phyloP scores from a whole-genome alignment of 2,797 vertebrate genomes.

The Linurgus olivaceus region DNA sequence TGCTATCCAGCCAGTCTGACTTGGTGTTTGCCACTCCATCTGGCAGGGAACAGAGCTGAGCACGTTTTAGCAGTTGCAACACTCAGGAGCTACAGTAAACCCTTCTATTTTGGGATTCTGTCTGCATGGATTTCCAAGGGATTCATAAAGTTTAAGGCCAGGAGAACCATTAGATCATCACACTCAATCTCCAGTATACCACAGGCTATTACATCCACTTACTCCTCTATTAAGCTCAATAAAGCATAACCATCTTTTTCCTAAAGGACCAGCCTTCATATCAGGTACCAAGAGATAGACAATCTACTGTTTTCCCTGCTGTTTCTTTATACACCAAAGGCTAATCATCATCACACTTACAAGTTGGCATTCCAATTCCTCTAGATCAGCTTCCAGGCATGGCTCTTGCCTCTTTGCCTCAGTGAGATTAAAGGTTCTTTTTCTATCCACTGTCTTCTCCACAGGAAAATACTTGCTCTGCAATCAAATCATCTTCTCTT shows the following conservation, averaged over 20 bases:
- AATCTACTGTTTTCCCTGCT: not conserved
- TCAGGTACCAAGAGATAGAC: not conserved
- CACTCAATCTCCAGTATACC: not conserved
- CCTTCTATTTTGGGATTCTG: not conserved
- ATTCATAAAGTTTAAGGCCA: constrained; percentile 30
- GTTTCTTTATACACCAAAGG: not conserved
- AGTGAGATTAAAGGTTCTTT: not conserved
- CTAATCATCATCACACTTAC: not conserved
- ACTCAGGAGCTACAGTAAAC: not conserved
- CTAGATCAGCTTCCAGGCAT: not conserved
- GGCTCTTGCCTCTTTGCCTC: accelerated
- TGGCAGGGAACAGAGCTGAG: not conserved
- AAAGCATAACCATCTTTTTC: not conserved
- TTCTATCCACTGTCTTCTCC: not conserved
- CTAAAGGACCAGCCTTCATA: not conserved
- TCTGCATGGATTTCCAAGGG: not conserved
- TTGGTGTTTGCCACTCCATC: not conserved
- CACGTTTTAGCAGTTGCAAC: not conserved
- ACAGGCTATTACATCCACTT: constrained; percentile 19
- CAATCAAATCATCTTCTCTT: not conserved
- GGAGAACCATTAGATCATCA: constrained; percentile 15
- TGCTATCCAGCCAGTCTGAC: not conserved
- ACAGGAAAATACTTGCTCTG: not conserved
- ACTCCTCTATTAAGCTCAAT: constrained; percentile 9
- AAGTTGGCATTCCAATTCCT: not conserved